Conservation (phyloP, 2,797 vertebrate genomes). For the Corythornis leucogaster region DNA sequence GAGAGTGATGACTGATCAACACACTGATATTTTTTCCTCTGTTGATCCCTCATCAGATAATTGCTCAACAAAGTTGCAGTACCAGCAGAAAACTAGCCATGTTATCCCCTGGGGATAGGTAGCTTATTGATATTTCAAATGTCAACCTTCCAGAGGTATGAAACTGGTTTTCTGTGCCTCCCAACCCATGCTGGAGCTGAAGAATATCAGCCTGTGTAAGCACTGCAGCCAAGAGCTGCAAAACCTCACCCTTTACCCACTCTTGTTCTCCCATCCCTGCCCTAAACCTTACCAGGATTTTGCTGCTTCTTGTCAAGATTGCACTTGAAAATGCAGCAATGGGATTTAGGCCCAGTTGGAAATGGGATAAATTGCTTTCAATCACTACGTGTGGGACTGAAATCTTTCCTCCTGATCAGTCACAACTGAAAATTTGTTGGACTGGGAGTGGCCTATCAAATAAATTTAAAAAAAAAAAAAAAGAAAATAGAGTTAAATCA, state of each 20-base stretch:
- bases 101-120: not conserved
- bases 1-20: not conserved
- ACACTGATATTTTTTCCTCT: not conserved
- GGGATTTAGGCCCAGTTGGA: slow-evolving; percentile 8
- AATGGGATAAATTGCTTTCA: slow-evolving; percentile 58
- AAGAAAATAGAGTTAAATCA: not conserved
- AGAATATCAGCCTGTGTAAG: not conserved
- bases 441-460: not conserved
- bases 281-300: not conserved
- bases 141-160: not conserved
- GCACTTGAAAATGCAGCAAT: slow-evolving; percentile 8
- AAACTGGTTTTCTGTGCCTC: not conserved
- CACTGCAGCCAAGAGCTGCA: not conserved
- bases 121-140: not conserved
- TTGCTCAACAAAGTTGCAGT: not conserved
- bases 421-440: slow-evolving; percentile 27
- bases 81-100: not conserved
- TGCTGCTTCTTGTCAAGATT: slow-evolving; percentile 26
- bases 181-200: not conserved
- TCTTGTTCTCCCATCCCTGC: not conserved
- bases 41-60: not conserved
- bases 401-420: slow-evolving; percentile 19
- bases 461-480: not conserved
- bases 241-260: not conserved
- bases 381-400: not conserved